A percentile compares a stretch with the other conserved stretches of the same genome.
Conservation (phyloP, 1,140 invertebrate genomes). For the Drosophila truncata region DNA sequence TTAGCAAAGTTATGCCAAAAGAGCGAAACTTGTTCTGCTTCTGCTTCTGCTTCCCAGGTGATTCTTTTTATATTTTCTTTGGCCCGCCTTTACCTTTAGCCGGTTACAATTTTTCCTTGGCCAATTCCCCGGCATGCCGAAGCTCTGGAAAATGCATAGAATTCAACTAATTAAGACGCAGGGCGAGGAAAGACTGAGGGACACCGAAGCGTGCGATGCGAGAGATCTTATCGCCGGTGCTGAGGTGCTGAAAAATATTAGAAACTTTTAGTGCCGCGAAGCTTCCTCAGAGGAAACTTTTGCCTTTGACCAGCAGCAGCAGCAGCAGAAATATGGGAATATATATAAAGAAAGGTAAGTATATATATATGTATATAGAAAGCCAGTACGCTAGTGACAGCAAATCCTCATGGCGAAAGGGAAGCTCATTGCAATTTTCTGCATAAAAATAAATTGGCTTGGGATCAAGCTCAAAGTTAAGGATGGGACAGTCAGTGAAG, state of each 20-base stretch:
- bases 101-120: conserved; percentile 46
- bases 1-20: conserved; percentile 77
- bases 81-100: conserved; percentile 19
- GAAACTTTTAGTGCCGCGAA: conserved; percentile 66
- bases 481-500: conserved; percentile 2
- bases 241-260: conserved; percentile 81
- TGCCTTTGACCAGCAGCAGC: conserved; percentile 67
- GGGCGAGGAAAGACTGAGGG: conserved; percentile 31
- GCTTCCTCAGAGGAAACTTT: conserved; percentile 55
- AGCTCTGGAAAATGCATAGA: conserved; percentile 72
- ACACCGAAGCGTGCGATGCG: conserved; percentile 46
- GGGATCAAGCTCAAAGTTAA: conserved; percentile 60
- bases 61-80: conserved; percentile 24
- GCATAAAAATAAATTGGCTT: conserved; percentile 73
- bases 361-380: not conserved
- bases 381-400: conserved; percentile 69
- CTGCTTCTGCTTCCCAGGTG: conserved; percentile 19
- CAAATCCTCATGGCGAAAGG: conserved; percentile 68
- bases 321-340: conserved; percentile 15
- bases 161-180: conserved; percentile 76
- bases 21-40: conserved; percentile 58
- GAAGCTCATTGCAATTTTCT: conserved; percentile 54
- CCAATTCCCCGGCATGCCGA: conserved; percentile 30
- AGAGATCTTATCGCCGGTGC: conserved; percentile 73
- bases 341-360: not conserved